Conservation (phyloP, 2,797 vertebrate genomes). For the Anguilla pacifica region DNA sequence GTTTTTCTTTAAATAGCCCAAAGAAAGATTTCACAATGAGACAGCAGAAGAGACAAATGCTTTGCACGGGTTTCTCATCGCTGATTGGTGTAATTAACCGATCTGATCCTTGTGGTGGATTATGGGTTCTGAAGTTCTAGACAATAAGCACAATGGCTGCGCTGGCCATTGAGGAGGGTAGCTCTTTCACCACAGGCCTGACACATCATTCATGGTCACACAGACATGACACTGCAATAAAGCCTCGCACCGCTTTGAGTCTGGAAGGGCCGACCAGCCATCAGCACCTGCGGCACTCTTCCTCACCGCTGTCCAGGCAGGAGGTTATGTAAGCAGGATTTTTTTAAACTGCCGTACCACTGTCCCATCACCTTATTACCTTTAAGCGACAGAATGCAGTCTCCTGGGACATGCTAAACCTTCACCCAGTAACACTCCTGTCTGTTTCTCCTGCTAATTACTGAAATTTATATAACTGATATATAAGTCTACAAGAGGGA, state of each 20-base stretch:
- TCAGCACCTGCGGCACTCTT: neutral
- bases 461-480: no score
- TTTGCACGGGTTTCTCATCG: neutral
- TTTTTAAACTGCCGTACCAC: neutral
- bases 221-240: conserved; percentile 10
- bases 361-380: neutral
- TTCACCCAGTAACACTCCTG: neutral
- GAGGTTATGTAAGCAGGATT: neutral
- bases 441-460: neutral
- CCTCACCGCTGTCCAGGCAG: neutral
- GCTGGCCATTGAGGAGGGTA: neutral
- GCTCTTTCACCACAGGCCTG: neutral
- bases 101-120: neutral
- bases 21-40: neutral
- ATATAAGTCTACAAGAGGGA: neutral
- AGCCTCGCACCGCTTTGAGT: neutral
- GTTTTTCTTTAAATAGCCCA: neutral
- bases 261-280: neutral
- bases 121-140: neutral
- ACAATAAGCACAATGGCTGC: neutral
- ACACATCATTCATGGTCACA: neutral
- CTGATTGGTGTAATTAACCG: neutral
- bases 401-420: neutral
- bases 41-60: neutral
- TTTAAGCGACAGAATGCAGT: neutral